Evolutionary conservation across 2,797 vertebrate genomes (phyloP).

Genomic region (Cryptoblepharus egeriae): DNA sequence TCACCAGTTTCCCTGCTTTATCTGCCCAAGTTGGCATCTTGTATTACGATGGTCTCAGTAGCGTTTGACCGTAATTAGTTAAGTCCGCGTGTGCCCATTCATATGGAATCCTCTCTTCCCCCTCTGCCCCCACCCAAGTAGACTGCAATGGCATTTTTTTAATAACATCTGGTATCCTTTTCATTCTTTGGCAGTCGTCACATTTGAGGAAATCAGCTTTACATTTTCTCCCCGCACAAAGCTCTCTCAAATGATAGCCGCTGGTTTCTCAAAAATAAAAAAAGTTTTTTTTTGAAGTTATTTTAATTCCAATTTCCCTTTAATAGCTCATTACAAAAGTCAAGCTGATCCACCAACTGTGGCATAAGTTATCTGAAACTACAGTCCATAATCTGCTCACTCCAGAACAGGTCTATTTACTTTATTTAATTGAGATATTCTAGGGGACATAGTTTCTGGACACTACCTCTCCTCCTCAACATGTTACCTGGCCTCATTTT

Average conservation of each 20-base stretch:
- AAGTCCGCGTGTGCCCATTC: slow-evolving; percentile 54
- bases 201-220: slow-evolving; percentile 65
- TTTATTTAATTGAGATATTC: neutral
- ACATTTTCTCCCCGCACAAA: slow-evolving; percentile 48
- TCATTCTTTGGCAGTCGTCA: slow-evolving; percentile 64
- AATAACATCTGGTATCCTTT: slow-evolving; percentile 72
- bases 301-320: slow-evolving; percentile 46
- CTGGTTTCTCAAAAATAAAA: slow-evolving; percentile 63
- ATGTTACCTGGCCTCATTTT: neutral
- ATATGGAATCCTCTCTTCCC: slow-evolving; percentile 20
- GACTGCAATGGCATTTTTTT: slow-evolving; percentile 55
- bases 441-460: neutral
- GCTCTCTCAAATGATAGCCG: slow-evolving; percentile 50
- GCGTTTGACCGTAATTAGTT: slow-evolving; percentile 35
- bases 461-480: neutral
- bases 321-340: slow-evolving; percentile 51
- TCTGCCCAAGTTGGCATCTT: slow-evolving; percentile 7
- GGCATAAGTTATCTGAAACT: neutral
- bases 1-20: neutral
- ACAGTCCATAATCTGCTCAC: neutral
- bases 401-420: neutral
- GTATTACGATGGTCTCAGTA: neutral
- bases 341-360: slow-evolving; percentile 10
- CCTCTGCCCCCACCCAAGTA: slow-evolving; percentile 35
- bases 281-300: neutral